Conservation (phyloP, 2,797 vertebrate species). For the Protosalanx chinensis region DNA sequence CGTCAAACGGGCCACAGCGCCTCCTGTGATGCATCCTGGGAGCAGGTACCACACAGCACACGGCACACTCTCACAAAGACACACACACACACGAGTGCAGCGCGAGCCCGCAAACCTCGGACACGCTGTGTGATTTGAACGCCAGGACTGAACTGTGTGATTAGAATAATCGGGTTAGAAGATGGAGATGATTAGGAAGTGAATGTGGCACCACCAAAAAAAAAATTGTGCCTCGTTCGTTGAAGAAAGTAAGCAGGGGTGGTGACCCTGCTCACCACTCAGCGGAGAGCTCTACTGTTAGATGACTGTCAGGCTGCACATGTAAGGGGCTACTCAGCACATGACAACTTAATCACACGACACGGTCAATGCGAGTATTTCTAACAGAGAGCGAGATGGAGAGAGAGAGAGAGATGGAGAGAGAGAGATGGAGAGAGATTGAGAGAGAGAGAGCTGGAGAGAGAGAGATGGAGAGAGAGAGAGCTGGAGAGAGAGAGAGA, state of each 20-base stretch:
- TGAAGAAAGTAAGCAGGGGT: no score
- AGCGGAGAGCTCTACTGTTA: background rate
- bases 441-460: slow-evolving; percentile 52
- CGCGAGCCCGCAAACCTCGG: background rate
- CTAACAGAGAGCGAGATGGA: slow-evolving; percentile 40
- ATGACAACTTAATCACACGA: slow-evolving; percentile 60
- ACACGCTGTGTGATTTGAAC: background rate
- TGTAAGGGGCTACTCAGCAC: slow-evolving; percentile 18
- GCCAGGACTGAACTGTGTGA: background rate
- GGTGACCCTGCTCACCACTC: background rate
- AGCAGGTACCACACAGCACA: slow-evolving; percentile 60
- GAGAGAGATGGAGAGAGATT: background rate
- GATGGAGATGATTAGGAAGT: background rate
- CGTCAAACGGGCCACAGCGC: slow-evolving; percentile 68
- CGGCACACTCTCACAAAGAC: slow-evolving; percentile 35
- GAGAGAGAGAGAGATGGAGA: slow-evolving; percentile 13
- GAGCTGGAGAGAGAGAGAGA: slow-evolving; percentile 42
- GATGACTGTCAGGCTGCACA: background rate
- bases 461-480: slow-evolving; percentile 28
- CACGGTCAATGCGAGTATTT: slow-evolving; percentile 23
- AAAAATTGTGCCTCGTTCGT: no score
- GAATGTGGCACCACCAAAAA: background rate
- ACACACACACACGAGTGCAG: slow-evolving; percentile 3
- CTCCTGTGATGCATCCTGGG: slow-evolving; percentile 60
- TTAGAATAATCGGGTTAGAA: background rate